Percentiles rank a stretch among this genome's conserved stretches.
Conservation (phyloP, 1,140 invertebrate genomes). For the Phenacoccus solenopsis region DNA sequence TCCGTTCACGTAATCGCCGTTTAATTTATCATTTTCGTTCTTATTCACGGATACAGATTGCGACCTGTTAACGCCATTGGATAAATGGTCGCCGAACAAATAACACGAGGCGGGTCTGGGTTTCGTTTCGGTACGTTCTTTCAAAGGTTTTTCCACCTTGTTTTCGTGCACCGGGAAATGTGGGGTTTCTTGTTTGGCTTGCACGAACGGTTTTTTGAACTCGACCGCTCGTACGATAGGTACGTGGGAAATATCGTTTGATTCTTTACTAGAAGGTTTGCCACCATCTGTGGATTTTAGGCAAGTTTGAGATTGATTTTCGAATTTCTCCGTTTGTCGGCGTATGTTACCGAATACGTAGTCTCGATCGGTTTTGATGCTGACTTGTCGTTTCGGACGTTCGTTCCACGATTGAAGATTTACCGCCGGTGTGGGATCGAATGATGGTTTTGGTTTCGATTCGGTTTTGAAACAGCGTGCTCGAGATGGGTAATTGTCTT, state of each 20-base stretch:
- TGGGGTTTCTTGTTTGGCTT: conserved; percentile 19
- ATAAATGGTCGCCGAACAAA: neutral
- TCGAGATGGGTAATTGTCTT: neutral
- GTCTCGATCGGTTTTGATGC: conserved; percentile 51
- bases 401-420: conserved; percentile 56
- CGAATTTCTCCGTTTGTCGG: neutral
- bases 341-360: conserved; percentile 42
- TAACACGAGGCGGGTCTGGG: conserved; percentile 25
- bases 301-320: neutral
- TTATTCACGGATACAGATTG: neutral
- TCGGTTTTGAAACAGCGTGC: neutral
- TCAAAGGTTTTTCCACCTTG: neutral
- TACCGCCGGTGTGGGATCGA: conserved; percentile 39
- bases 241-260: conserved; percentile 24
- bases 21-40: neutral
- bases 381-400: conserved; percentile 46
- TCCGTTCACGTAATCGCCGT: neutral
- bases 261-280: conserved; percentile 20
- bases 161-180: too few species aligned
- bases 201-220: conserved; percentile 28
- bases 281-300: conserved; percentile 6
- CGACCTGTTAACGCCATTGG: neutral
- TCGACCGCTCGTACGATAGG: conserved; percentile 30
- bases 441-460: neutral
- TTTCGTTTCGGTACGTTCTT: conserved; percentile 24